Evolutionary conservation across 2,888 invertebrate genomes (phyloP), one percentile per base, ranked within the genome.

Genomic region (Emmelina monodactyla): DNA sequence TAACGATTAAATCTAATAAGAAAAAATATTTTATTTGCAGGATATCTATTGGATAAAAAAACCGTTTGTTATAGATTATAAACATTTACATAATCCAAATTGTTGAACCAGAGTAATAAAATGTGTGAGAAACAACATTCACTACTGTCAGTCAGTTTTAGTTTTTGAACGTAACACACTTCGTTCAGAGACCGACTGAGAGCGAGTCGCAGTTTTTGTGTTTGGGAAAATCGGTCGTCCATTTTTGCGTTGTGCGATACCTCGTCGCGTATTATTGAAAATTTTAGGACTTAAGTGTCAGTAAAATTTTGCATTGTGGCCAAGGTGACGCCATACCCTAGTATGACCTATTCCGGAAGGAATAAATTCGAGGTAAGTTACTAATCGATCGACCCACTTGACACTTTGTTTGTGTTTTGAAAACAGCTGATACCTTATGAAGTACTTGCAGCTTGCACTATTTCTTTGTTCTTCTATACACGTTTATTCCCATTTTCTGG

Each of bases 281-380:
- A 39, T 49, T 53, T 51, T 44, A 42, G 41, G 44, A 41, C 51
- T 43, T 40, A 48, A 36, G 50, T 39, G 49, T 42, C 34, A 50
- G 46, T 51, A 51, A 55, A 67, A 65, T 53, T 57, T 46, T 53
- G 53, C 69, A 75, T 58, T 67, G 78, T 79, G 78, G 79, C 79
- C 64, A 78, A 78, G 57, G 68, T 79, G 57, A 76, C 73, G 40
- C 76, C 78, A 35, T 71, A 68, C 55, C 70, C 82, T 55, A 75
- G 55, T 55, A 85, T 85, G 85, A 81, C 79, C 67, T 83, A 83
- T 76, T 84, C 84, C 61, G 83, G 82, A 54, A 82, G 84, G 75
- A 84, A 82, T 68, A 85, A 84, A 72, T 84, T 84, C 62, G 85
- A 85, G 82, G 85, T 85, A 61, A 66, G 82, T 58, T 40, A 34